A percentile compares a stretch with the other conserved stretches of the same genome.
Conservation (phyloP, 2,888 invertebrate genomes). For the Mimas tiliae region DNA sequence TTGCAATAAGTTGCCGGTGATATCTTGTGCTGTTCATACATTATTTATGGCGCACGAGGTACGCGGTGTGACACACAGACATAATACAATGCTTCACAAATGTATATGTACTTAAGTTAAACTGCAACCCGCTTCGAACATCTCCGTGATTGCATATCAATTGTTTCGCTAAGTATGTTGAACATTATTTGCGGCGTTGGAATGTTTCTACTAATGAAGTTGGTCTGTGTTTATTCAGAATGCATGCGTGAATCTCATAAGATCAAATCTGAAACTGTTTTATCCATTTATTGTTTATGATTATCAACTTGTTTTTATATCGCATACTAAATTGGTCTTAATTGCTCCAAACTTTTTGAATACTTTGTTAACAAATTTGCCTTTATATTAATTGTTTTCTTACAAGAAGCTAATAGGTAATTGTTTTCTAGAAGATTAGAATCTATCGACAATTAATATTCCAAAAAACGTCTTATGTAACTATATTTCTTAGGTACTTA, state of each 20-base stretch:
- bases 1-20: background rate
- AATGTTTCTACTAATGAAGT: background rate
- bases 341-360: too few species aligned
- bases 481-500: background rate
- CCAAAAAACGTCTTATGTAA: too few species aligned
- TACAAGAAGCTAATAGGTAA: background rate
- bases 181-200: conserved; percentile 7
- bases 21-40: background rate
- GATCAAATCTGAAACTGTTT: background rate
- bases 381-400: background rate
- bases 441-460: too few species aligned
- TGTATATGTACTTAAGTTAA: conserved; percentile 4
- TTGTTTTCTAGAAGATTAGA: background rate
- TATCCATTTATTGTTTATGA: background rate
- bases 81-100: background rate
- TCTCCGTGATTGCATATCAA: conserved; percentile 16
- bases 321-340: background rate
- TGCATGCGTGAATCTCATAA: background rate
- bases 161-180: conserved; percentile 12
- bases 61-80: conserved; percentile 5
- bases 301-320: background rate
- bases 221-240: conserved; percentile 7
- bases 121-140: conserved; percentile 12
- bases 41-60: conserved; percentile 19
- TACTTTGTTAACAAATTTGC: background rate